Base-by-base conservation (phyloP, 1,140 invertebrate genomes). In the Drosophila busckii region DNA sequence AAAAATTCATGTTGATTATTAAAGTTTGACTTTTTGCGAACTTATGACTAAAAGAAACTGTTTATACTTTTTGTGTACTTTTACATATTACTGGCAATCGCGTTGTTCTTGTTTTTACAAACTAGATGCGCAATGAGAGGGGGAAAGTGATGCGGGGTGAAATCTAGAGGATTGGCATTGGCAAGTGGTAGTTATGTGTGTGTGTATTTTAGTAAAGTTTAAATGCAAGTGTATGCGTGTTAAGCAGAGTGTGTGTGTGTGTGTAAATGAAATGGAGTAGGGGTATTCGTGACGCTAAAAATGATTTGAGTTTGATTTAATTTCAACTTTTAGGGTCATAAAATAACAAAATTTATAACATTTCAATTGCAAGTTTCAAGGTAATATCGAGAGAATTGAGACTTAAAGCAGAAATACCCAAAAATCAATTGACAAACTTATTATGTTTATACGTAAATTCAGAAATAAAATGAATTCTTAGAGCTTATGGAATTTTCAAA, bases 1-100 rank as follows among this genome's bases (percentile, higher is more conserved):
- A 67, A 63, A 78, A 85, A 71, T 62, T 46, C 55, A 70, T 73
- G 61, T 85, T 85, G 61, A 85, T 85, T 85, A 85, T 76, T 85
- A 65, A 63, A 53, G 80, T 83, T 83, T 46, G 42, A 50, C 69
- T 69, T 59, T 71, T 80, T 41, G 42, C 46, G 35, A 53, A 38
- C 61, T 83, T 82, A 78, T 12, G 42, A 63, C 76, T 83, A 76
- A 61, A 29, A 45, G 40, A 44, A 65, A 41, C 52, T 26, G 58
- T 61, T 60, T 76, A n/a, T n/a, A n/a, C n/a, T n/a, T 31, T 32
- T 45, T 45, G n/a, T n/a, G n/a, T n/a, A n/a, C n/a, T 44, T 52
- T 37, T 42, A 40, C 45, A 17, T 25, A 22, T 25, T 15, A 37
- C 13, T 32, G 26, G 20, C 25, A 41, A 23, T 28, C 35, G 45